These are phyloP conservation scores for Hirudinaria manillensis DNA, from an alignment of 2,888 invertebrate genomes.

Conservation along the genomic window DNA sequence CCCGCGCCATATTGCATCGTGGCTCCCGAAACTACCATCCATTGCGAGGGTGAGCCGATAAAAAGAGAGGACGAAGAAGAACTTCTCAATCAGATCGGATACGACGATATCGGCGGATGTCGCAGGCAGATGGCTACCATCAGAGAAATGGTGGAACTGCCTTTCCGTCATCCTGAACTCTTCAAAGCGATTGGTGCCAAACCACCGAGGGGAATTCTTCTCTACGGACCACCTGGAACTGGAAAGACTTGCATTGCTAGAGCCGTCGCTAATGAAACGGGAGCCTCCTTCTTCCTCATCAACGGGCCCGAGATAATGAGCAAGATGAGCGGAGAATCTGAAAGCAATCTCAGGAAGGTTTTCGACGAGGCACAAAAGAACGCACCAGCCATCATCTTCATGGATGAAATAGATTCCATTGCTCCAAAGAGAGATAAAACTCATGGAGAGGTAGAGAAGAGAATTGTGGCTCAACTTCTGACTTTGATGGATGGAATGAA, in stretches of 20 bases:
- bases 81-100: constrained; percentile 91
- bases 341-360: constrained; percentile 94
- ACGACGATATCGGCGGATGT: constrained; percentile 98
- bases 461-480: constrained; percentile 93
- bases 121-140: constrained; percentile 97
- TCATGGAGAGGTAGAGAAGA: constrained; percentile 90
- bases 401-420: constrained; percentile 99
- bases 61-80: constrained; percentile 77
- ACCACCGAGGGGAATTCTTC: constrained; percentile 92
- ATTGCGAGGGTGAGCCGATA: constrained; percentile 92
- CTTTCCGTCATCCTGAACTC: constrained; percentile 90
- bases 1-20: constrained; percentile 97
- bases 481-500: constrained; percentile 99
- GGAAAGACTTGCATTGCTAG: constrained; percentile 96
- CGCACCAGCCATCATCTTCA: constrained; percentile 97
- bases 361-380: constrained; percentile 99
- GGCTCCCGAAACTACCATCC: constrained; percentile 96
- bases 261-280: constrained; percentile 98
- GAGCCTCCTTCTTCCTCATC: constrained; percentile 69
- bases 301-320: constrained; percentile 96
- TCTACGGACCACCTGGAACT: constrained; percentile 83
- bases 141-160: constrained; percentile 99
- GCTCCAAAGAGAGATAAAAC: constrained; percentile 98
- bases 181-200: constrained; percentile 98
- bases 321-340: constrained; percentile 96